Evolutionary conservation across 1,140 invertebrate genomes (phyloP).

Genomic region (Papilio glaucus): DNA sequence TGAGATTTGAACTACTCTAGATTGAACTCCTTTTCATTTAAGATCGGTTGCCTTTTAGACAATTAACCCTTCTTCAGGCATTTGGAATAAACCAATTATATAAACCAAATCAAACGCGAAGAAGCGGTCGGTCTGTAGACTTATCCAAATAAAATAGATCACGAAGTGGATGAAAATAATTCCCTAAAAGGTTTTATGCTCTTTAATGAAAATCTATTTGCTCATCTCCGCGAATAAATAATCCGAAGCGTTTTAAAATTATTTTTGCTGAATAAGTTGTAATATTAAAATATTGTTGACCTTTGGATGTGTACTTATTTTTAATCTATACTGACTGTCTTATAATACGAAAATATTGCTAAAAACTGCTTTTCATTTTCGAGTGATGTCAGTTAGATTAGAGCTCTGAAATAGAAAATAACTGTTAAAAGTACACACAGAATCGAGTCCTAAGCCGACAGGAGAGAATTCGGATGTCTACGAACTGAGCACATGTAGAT

Average conservation of each 20-base stretch:
- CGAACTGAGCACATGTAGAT: too few species aligned
- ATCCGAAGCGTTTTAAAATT: background rate
- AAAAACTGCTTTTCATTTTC: too few species aligned
- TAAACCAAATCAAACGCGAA: background rate
- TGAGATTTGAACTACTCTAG: background rate
- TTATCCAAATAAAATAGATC: background rate
- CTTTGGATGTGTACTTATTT: too few species aligned
- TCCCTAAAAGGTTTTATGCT: background rate
- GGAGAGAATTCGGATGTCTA: too few species aligned
- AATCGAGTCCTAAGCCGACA: too few species aligned
- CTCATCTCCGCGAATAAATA: conserved; percentile 4
- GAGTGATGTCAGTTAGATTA: too few species aligned
- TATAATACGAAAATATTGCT: too few species aligned
- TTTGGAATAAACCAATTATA: conserved; percentile 8
- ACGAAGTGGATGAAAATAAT: background rate
- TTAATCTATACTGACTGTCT: too few species aligned
- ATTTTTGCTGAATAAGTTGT: too few species aligned
- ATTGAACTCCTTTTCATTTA: background rate
- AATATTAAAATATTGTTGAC: too few species aligned
- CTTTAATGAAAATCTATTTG: conserved; percentile 4
- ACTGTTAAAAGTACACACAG: too few species aligned
- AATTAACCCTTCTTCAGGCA: background rate
- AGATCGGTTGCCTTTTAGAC: background rate
- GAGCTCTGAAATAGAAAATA: too few species aligned
- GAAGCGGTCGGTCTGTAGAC: background rate